These are phyloP conservation scores for Spialia ferax DNA, from an alignment of 2,888 invertebrate genomes.

Conservation along the genomic window DNA sequence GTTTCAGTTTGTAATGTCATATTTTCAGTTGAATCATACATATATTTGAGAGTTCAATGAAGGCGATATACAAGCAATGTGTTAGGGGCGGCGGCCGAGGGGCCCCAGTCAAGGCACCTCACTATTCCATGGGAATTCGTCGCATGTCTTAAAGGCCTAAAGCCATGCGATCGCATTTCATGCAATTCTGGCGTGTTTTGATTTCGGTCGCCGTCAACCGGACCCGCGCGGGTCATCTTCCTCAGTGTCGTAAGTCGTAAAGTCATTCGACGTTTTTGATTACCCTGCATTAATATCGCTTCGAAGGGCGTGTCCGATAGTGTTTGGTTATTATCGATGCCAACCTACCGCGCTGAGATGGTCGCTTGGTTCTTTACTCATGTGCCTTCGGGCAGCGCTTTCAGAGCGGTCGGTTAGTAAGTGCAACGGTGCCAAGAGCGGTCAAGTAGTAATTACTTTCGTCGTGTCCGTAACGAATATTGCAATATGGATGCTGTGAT, in stretches of 20 bases:
- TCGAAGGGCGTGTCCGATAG: conserved; percentile 78
- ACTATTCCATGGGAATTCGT: conserved; percentile 72
- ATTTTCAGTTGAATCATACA: neutral
- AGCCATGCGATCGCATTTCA: conserved; percentile 76
- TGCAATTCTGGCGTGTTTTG: conserved; percentile 71
- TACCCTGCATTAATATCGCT: conserved; percentile 52
- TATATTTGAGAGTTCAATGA: conserved; percentile 58
- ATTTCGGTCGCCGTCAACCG: conserved; percentile 72
- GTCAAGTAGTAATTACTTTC: conserved; percentile 73
- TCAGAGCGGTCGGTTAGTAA: conserved; percentile 63
- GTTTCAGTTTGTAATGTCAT: neutral
- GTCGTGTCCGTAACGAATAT: conserved; percentile 65
- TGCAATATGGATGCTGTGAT: conserved; percentile 75
- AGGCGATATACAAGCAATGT: conserved; percentile 59
- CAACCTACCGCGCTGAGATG: conserved; percentile 59
- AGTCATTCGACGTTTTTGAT: conserved; percentile 43
- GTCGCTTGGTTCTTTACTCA: conserved; percentile 43
- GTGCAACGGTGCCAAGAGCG: conserved; percentile 74
- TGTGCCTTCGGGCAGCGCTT: conserved; percentile 52
- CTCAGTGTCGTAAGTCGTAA: conserved; percentile 45
- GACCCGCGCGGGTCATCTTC: conserved; percentile 73
- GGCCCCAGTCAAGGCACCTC: conserved; percentile 75
- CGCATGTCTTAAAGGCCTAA: conserved; percentile 83
- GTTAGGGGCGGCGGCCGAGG: conserved; percentile 77
- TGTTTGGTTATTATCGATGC: conserved; percentile 73